phyloP scores from a whole-genome alignment of 2,113 vertebrate species.

The Eolophus roseicapilla region DNA sequence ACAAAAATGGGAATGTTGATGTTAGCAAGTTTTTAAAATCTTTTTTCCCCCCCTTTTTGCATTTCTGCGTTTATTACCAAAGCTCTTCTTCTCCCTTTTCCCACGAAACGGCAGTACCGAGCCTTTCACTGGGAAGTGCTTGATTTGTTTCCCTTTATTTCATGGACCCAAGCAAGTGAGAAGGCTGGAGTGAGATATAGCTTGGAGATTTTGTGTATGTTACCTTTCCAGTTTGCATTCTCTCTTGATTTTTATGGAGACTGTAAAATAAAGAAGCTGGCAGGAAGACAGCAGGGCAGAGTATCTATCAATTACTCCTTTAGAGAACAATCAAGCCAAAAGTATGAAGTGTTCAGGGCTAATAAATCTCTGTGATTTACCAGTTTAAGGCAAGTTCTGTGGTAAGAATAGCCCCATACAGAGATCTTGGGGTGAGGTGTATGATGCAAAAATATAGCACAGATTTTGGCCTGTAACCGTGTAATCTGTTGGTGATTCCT shows the following conservation, averaged over 20 bases:
- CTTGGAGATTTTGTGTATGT: not conserved
- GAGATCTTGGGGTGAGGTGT: not conserved
- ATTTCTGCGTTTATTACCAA: conserved; percentile 30
- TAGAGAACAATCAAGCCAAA: not conserved
- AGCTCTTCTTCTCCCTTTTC: conserved; percentile 41
- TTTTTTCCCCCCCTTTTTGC: not conserved
- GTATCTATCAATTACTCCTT: not conserved
- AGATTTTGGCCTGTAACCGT: not conserved
- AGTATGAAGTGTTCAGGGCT: not conserved
- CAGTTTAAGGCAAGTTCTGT: not conserved
- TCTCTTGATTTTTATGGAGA: not conserved
- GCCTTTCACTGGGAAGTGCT: not conserved
- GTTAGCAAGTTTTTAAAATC: not conserved
- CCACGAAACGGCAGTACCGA: conserved; percentile 44
- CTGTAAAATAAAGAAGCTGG: not conserved
- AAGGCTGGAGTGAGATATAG: not conserved
- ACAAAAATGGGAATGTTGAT: conserved; percentile 11
- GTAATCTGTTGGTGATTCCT: not conserved
- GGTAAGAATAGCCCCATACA: not conserved
- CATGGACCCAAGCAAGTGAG: not conserved
- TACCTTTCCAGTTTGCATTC: conserved; percentile 11
- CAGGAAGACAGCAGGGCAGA: not conserved
- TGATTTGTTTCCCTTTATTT: conserved; percentile 23
- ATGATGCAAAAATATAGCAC: not conserved
- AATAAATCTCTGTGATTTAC: not conserved